These are phyloP conservation scores for Tringa solitaria DNA, from an alignment of 2,113 vertebrate genomes.

Conservation along the genomic window DNA sequence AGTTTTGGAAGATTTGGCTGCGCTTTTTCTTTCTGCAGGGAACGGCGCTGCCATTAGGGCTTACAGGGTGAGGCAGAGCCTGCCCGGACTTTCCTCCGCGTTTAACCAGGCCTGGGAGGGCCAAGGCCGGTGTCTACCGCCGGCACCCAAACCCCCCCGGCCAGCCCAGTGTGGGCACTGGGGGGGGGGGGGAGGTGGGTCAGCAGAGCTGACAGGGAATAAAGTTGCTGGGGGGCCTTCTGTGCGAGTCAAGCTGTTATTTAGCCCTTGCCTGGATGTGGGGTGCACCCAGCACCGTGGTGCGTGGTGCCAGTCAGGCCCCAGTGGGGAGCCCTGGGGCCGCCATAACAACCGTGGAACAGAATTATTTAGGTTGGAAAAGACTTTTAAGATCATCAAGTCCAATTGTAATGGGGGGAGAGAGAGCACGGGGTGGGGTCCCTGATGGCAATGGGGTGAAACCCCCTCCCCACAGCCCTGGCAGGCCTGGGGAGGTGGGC, in stretches of 20 bases:
- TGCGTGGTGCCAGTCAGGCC: too few relatives aligned
- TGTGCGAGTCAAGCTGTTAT: neutral
- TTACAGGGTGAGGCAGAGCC: neutral
- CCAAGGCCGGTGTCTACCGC: neutral
- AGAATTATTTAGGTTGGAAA: neutral
- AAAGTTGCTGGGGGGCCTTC: neutral
- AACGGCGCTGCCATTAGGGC: neutral
- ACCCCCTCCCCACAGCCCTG: too few relatives aligned
- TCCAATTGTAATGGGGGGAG: fast-evolving
- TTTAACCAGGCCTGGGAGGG: neutral
- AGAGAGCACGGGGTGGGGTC: neutral
- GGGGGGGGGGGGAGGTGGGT: neutral
- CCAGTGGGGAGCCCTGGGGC: fast-evolving
- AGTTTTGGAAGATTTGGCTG: neutral
- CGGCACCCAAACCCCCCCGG: neutral
- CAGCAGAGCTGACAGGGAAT: neutral
- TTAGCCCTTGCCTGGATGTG: neutral
- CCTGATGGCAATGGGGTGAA: neutral
- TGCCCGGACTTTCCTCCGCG: neutral
- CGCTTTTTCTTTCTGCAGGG: neutral
- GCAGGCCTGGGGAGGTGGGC: too few relatives aligned
- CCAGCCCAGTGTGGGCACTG: neutral
- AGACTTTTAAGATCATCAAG: neutral
- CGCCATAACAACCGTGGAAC: neutral
- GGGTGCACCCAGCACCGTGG: fast-evolving